Base-by-base conservation (phyloP, 2,113 vertebrate genomes). In the Atractosteus spatula region DNA sequence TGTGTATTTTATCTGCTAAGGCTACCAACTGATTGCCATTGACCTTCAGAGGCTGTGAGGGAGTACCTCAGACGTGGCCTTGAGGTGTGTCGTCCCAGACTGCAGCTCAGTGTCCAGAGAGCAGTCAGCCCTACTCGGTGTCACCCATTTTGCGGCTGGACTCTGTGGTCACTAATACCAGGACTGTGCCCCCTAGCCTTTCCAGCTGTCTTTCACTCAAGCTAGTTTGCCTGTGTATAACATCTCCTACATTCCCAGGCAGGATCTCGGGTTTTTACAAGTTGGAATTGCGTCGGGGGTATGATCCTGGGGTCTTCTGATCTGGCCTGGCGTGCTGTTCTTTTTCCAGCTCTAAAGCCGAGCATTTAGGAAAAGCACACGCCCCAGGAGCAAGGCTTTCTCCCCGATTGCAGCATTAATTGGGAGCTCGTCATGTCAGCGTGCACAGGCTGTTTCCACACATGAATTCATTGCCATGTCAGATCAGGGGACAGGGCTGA, bases 401-500 rank as follows among this genome's bases (percentile, higher is more conserved):
- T 76, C 75, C 73, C 74, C 80, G 75, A 84, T 78, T 76, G 73
- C 57, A 69, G 76, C 76, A 79, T 79, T 84, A 70, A 66, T 65
- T 54, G 71, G 78, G 72, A 77, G 71, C 74, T 80, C 70, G 75
- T 71, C 82, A 80, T 76, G 66, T 67, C 55, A 63, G 69, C 69
- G 66, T 64, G 65, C 43, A 3, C 17, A 7, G 64, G 79, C 74
- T 75, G 56, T 68, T 78, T 69, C 69, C 66, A 63, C 62, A 69
- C 71, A 64, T 75, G 77, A 81, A 83, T 75, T 81, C 77, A 83
- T 71, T 79, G 76, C 77, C 83, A 75, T 74, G 66, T 74, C 64
- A 68, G 68, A 56, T 55, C 29, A 10, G 29, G 41, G 3, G 62
- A 29, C 62, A 29, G 62, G 29, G 41, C 62, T 65, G 62, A 65